Percentiles rank a stretch among this genome's conserved stretches.
phyloP scores from a whole-genome alignment of 1,140 invertebrate genomes.

The Anadara kagoshimensis region DNA sequence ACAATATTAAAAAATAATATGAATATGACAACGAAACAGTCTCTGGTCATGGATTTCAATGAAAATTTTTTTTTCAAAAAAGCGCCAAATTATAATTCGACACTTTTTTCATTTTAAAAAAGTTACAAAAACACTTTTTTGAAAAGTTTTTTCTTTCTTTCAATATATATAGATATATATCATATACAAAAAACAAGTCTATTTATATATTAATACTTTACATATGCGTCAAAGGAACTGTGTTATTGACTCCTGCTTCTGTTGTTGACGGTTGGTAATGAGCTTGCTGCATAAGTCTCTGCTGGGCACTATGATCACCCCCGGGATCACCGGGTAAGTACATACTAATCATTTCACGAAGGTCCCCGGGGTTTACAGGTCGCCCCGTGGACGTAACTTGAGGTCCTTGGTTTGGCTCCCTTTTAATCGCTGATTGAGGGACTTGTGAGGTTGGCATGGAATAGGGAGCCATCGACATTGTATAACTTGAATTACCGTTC shows the following conservation, averaged over 20 bases:
- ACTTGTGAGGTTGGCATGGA: constrained; percentile 69
- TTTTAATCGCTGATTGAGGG: constrained; percentile 49
- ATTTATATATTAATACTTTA: constrained; percentile 75
- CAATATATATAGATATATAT: not conserved
- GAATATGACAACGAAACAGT: no score
- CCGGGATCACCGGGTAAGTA: constrained; percentile 80
- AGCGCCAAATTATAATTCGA: no score
- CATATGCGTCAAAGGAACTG: constrained; percentile 85
- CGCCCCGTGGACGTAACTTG: constrained; percentile 83
- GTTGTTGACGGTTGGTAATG: constrained; percentile 52
- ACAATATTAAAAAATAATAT: no score
- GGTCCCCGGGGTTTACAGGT: constrained; percentile 75
- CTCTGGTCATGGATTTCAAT: no score
- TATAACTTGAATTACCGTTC: constrained; percentile 82
- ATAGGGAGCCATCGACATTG: constrained; percentile 80
- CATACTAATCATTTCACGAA: constrained; percentile 88
- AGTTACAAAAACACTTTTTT: constrained; percentile 4
- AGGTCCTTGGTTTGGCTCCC: constrained; percentile 79
- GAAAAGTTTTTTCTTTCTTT: not conserved
- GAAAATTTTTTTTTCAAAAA: no score
- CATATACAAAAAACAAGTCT: constrained; percentile 6
- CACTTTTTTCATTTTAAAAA: no score
- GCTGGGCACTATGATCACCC: constrained; percentile 68
- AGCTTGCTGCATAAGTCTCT: constrained; percentile 75
- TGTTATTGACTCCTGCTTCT: constrained; percentile 75